Evolutionary conservation across 2,797 vertebrate genomes (phyloP).

Genomic region (Trachops cirrhosus): DNA sequence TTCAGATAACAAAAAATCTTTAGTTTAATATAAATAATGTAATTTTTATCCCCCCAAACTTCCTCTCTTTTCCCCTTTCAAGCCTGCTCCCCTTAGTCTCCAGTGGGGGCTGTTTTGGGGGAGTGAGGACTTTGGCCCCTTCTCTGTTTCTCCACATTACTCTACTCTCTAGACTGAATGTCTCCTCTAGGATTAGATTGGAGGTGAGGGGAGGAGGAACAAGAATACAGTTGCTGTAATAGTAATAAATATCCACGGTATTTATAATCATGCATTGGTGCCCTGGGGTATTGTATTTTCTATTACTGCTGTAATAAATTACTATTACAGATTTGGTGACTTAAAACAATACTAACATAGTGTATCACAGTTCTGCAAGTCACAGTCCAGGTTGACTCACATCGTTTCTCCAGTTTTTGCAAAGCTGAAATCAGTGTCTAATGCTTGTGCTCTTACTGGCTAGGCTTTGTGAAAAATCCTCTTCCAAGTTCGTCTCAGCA

Average conservation of each 20-base stretch:
- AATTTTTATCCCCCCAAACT: background rate
- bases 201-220: background rate
- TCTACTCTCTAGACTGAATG: background rate
- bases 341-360: background rate
- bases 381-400: background rate
- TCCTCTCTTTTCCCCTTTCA: background rate
- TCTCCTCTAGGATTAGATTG: background rate
- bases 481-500: background rate
- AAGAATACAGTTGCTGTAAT: background rate
- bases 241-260: too few species aligned
- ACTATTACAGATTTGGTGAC: background rate
- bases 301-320: background rate
- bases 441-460: background rate
- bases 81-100: background rate
- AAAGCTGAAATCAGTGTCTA: background rate
- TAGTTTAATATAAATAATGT: background rate
- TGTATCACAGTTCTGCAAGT: background rate
- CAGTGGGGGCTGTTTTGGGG: rapidly evolving
- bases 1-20: background rate
- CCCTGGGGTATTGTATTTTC: background rate
- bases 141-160: background rate
- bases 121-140: background rate
- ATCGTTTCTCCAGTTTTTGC: background rate
- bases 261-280: background rate
- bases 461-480: background rate